Conservation (phyloP, 1,140 invertebrate genomes). For the Plodia interpunctella region DNA sequence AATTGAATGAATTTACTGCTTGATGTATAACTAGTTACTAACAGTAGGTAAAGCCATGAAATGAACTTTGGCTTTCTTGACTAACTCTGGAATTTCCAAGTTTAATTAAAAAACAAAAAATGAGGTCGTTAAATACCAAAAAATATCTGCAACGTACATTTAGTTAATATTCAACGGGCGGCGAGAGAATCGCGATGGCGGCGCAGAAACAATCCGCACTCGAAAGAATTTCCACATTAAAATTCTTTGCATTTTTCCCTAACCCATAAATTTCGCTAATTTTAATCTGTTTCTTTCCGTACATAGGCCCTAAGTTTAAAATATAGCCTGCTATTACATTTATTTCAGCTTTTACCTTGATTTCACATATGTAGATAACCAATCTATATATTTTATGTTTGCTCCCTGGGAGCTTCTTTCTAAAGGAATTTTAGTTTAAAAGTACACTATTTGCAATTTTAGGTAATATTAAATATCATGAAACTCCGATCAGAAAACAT, state of each 20-base stretch:
- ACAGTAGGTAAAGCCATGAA: neutral
- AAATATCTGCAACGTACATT: slow-evolving; percentile 7
- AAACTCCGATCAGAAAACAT: no score
- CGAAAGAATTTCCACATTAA: neutral
- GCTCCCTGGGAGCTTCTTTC: no score
- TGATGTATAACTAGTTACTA: no score
- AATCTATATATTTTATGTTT: no score
- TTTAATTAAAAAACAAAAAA: neutral
- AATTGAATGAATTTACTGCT: no score
- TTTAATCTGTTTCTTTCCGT: neutral
- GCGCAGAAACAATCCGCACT: neutral
- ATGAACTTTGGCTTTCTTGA: neutral
- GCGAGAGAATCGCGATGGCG: neutral
- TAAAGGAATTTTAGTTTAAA: no score
- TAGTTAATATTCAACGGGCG: slow-evolving; percentile 1
- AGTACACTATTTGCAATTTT: no score
- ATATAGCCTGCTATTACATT: neutral
- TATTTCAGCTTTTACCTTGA: no score
- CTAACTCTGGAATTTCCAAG: neutral
- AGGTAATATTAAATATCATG: no score
- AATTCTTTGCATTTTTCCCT: neutral
- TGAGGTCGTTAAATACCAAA: neutral
- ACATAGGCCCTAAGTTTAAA: neutral
- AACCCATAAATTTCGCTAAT: neutral
- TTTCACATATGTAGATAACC: no score